These are phyloP conservation scores for Listronotus oregonensis DNA, from an alignment of 1,140 invertebrate genomes.

Conservation along the genomic window DNA sequence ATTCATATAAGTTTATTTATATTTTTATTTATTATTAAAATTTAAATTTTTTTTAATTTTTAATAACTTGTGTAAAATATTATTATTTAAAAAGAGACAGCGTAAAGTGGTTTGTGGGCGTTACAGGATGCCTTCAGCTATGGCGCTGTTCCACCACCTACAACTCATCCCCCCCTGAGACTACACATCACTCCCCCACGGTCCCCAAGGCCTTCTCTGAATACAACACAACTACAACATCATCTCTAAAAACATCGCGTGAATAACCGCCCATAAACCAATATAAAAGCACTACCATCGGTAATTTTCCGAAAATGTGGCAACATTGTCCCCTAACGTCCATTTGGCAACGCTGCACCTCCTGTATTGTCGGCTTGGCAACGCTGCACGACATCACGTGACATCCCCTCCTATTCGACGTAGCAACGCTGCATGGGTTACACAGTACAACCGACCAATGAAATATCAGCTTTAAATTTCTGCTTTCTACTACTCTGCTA, in stretches of 20 bases:
- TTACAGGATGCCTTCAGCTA: constrained; percentile 54
- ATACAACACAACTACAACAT: constrained; percentile 43
- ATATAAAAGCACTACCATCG: constrained; percentile 18
- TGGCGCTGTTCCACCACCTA: constrained; percentile 51
- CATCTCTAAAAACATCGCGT: constrained; percentile 41
- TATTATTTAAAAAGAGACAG: constrained; percentile 30
- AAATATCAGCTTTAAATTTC: constrained; percentile 36
- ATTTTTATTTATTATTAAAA: too few relatives aligned
- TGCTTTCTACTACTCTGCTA: constrained; percentile 28
- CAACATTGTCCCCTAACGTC: constrained; percentile 7
- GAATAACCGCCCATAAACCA: constrained; percentile 29
- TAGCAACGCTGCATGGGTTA: constrained; percentile 25
- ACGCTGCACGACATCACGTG: constrained; percentile 13
- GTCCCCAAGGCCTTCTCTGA: constrained; percentile 45
- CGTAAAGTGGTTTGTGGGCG: constrained; percentile 54
- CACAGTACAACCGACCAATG: constrained; percentile 20
- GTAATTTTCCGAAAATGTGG: constrained; percentile 17
- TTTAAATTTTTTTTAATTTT: background rate
- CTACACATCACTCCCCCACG: constrained; percentile 53
- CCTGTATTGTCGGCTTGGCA: constrained; percentile 10
- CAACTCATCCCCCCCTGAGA: constrained; percentile 42
- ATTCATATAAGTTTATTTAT: too few relatives aligned
- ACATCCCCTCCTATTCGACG: constrained; percentile 8
- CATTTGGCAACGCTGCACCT: constrained; percentile 13
- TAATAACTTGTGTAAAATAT: constrained; percentile 1